A percentile compares a stretch with the other conserved stretches of the same genome.
phyloP scores from a whole-genome alignment of 2,888 invertebrate genomes.

The Nomada fabriciana region DNA sequence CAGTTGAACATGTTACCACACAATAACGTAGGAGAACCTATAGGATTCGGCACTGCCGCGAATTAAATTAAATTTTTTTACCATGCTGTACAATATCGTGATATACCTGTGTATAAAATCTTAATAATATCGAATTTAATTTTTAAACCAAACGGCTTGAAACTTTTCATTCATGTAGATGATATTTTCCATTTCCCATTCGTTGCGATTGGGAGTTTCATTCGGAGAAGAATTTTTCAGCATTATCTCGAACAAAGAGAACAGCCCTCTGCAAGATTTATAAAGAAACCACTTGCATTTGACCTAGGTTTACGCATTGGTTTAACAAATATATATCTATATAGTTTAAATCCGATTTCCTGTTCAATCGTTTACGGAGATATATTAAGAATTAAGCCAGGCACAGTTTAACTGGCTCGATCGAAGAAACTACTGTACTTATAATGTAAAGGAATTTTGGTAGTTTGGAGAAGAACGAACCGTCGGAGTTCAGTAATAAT shows the following conservation, averaged over 20 bases:
- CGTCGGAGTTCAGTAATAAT: slow-evolving; percentile 43
- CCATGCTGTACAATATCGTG: slow-evolving; percentile 22
- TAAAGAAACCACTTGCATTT: neutral
- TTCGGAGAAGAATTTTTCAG: no score
- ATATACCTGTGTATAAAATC: slow-evolving; percentile 25
- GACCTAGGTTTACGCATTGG: slow-evolving; percentile 18
- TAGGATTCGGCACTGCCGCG: slow-evolving; percentile 52
- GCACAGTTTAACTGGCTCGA: no score
- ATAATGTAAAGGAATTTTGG: neutral
- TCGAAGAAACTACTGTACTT: no score
- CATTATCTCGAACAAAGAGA: no score
- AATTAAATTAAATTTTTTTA: slow-evolving; percentile 50
- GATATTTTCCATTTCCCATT: neutral
- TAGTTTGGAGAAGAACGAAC: no score
- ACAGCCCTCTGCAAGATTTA: neutral
- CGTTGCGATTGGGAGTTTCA: no score
- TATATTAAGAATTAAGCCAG: neutral
- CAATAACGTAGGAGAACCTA: slow-evolving; percentile 79
- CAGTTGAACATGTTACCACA: slow-evolving; percentile 81
- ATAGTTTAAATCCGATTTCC: neutral
- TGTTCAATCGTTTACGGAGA: slow-evolving; percentile 8
- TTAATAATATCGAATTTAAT: slow-evolving; percentile 36
- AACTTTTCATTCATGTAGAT: no score
- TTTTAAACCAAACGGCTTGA: slow-evolving; percentile 8
- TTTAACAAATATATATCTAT: neutral